Evolutionary conservation across 2,113 vertebrate genomes (phyloP).

Genomic region (Loxodonta africana): DNA sequence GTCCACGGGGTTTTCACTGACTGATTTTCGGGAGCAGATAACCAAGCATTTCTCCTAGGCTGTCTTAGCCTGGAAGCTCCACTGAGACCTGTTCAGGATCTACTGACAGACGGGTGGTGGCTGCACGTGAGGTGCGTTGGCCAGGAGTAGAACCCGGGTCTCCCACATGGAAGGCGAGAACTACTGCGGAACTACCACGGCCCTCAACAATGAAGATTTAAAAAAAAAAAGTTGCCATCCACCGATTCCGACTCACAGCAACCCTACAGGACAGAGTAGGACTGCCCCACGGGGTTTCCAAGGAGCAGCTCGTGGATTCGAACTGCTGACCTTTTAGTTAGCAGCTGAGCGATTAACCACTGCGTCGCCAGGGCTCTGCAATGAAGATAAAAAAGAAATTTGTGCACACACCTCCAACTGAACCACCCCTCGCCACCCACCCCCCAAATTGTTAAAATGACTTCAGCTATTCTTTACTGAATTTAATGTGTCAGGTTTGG

Average conservation of each 20-base stretch:
- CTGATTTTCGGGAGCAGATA: background rate
- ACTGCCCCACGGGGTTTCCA: too few relatives aligned
- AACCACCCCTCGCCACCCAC: background rate
- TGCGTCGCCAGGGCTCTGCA: background rate
- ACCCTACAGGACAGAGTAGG: too few relatives aligned
- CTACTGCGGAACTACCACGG: too few relatives aligned
- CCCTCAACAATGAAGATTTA: too few relatives aligned
- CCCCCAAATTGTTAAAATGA: background rate
- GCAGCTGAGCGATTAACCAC: too few relatives aligned
- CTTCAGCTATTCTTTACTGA: conserved; percentile 24
- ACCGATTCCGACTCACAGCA: too few relatives aligned
- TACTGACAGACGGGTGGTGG: too few relatives aligned
- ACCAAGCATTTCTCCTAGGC: background rate
- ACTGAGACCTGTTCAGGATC: background rate
- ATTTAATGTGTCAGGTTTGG: conserved; percentile 3
- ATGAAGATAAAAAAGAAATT: background rate
- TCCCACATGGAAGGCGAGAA: background rate
- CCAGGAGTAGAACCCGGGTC: background rate
- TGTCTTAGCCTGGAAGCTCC: background rate
- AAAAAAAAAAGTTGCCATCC: too few relatives aligned
- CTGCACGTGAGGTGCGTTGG: background rate
- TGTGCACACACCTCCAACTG: background rate
- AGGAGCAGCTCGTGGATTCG: too few relatives aligned
- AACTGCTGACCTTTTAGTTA: too few relatives aligned
- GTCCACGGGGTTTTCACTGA: background rate